Base-by-base conservation (phyloP, 2,797 vertebrate genomes). In the Trachops cirrhosus region DNA sequence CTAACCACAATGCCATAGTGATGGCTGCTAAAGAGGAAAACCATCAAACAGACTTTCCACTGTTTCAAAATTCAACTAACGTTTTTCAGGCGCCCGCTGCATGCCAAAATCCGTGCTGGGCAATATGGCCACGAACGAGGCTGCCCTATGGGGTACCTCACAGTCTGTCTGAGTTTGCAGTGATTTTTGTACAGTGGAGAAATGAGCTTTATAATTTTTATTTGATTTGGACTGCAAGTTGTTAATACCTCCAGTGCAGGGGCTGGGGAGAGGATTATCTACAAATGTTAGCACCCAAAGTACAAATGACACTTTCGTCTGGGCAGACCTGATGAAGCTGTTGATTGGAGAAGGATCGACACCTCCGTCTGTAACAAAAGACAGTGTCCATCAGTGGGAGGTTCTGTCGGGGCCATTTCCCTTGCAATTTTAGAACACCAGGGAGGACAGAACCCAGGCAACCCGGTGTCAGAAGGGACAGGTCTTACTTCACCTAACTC, bases 171-270 rank as follows among this genome's bases (percentile, higher is more conserved):
- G 86, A 68, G 64, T 87, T 93, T 89, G 83, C 93, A 93, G 95
- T 89, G 75, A 97, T 87, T 85, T 93, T 88, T 93, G 91, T 86
- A 93, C 87, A 91, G 96, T 88, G 68, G 94, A 98, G 95, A 94
- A 93, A 97, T 94, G 96, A 97, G 84, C 97, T 98, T 95, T 95
- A 80, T 97, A 97, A 96, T 97, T 98, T 98, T 97, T 90, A 98
- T 98, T 98, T 98, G 97, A 98, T 97, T 97, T 98, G 98, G 97
- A 95, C 88, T 95, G 97, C 82, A 94, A 96, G 98, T 97, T 98
- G 96, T 98, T 98, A 98, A 98, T 97, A 98, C 97, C 80, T 97
- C 52, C 44, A 73, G 93, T 94, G 88, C 86, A 96, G 96, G 62
- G 78, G 59, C 70, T 71, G 46, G 68, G 77, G 78, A 90, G 70